phyloP scores from a whole-genome alignment of 2,888 invertebrate species.

The Leucozona laternaria region DNA sequence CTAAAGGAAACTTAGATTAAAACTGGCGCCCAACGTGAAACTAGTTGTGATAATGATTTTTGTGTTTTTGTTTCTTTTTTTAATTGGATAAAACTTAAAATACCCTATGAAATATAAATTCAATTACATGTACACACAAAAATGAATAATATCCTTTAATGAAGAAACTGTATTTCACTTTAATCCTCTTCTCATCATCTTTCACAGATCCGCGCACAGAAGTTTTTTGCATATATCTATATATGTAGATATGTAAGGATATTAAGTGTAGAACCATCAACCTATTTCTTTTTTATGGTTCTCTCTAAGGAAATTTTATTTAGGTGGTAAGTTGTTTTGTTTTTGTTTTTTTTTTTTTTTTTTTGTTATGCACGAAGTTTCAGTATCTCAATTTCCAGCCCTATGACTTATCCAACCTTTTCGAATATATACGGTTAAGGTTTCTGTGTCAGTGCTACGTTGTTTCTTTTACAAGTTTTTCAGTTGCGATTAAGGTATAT shows the following conservation, averaged over 20 bases:
- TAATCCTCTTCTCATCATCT: conserved; percentile 14
- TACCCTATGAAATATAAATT: not conserved
- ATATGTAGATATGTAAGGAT: not conserved
- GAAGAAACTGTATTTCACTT: conserved; percentile 12
- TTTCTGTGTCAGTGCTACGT: conserved; percentile 46
- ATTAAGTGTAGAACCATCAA: not conserved
- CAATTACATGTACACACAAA: not conserved
- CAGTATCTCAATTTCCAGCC: not conserved
- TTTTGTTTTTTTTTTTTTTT: not conserved
- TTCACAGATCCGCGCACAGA: not conserved
- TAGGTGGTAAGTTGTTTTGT: conserved; percentile 13
- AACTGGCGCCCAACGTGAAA: conserved; percentile 3
- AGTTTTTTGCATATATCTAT: not conserved
- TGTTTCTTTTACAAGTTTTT: not conserved
- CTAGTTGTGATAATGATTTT: not conserved
- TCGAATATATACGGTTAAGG: conserved; percentile 9
- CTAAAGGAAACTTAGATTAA: no score
- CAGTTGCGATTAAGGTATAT: not conserved
- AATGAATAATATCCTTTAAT: conserved; percentile 14
- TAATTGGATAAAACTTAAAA: not conserved
- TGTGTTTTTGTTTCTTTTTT: not conserved
- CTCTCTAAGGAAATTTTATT: conserved; percentile 49
- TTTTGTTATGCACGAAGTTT: not conserved
- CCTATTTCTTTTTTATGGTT: conserved; percentile 12
- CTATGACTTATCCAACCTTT: conserved; percentile 19